Base-by-base conservation (phyloP, 2,113 vertebrate species). In the Podocnemis expansa region DNA sequence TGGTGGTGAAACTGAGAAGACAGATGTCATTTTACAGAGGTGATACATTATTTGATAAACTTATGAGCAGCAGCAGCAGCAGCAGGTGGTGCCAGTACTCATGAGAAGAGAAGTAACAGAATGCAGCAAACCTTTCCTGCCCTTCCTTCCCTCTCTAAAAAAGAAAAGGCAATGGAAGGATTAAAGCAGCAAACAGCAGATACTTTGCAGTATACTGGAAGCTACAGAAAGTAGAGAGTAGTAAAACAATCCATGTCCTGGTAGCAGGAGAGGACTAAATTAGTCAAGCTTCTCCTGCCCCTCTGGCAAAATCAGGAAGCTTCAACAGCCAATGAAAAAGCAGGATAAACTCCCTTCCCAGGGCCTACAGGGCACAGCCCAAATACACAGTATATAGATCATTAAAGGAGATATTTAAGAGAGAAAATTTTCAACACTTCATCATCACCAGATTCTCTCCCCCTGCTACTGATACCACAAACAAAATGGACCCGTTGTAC, bases 351-450 rank as follows among this genome's bases (percentile, higher is more conserved):
- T 91, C 19, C 82, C 80, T 67, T 51, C 56, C 14, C 10, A 1
- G 84, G 70, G 81, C 89, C n/a, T 22, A 67, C 56, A 17, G 38
- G 29, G 0, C 14, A 29, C 80, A 0, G 0, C 34, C 89, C 1
- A 0, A 0, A 38, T 24, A 0, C 3, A 45, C 3, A 0, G 58
- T 55, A 1, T 0, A 1, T 31, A 22, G 0, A 0, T 1, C 24
- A 2, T 54, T 79, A 51, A 13, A 21, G 0, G n/a, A 80, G 56
- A 58, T 3, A 5, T 70, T 13, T 45, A 41, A 70, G 63, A 56
- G 25, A 24, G 25, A 24, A 21, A 47, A 24, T 1, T 70, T 34
- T 1, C 1, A 4, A 27, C 13, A 63, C 27, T 34, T 73, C 8
- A 51, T 34, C 24, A 0, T 22, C 1, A 47, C 9, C 25, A 12